Evolutionary conservation across 2,113 vertebrate genomes (phyloP).

Genomic region (Triplophysa tibetana): DNA sequence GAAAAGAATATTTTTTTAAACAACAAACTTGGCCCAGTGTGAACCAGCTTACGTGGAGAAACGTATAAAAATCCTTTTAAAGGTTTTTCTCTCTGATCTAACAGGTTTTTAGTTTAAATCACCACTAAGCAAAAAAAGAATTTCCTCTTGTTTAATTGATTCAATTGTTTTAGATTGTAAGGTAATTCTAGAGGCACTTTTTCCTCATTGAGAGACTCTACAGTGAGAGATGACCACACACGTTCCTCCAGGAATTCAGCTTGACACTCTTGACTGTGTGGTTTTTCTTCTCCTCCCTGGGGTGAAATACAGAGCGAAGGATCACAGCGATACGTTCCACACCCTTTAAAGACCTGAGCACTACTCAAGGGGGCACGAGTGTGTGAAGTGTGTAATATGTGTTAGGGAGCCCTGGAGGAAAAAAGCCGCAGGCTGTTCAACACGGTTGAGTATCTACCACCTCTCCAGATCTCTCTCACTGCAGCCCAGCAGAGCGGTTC

Average conservation of each 20-base stretch:
- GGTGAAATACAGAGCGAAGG: constrained; percentile 48
- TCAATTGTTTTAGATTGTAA: not conserved
- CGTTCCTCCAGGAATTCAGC: constrained; percentile 41
- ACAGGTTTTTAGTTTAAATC: not conserved
- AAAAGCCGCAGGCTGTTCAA: constrained; percentile 55
- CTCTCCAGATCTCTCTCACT: constrained; percentile 6
- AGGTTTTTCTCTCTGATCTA: not conserved
- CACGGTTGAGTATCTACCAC: constrained; percentile 28
- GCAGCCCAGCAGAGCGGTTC: constrained; percentile 59
- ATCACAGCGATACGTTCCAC: constrained; percentile 39
- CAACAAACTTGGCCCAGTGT: not conserved
- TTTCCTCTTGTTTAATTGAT: not conserved
- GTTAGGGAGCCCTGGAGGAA: constrained; percentile 53
- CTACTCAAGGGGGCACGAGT: constrained; percentile 42
- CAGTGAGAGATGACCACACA: constrained; percentile 15
- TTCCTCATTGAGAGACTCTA: not conserved
- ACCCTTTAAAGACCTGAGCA: constrained; percentile 40
- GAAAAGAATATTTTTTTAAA: not conserved
- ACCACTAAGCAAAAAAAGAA: not conserved
- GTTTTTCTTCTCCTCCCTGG: constrained; percentile 44
- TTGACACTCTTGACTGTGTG: constrained; percentile 42
- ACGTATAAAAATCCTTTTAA: too few species aligned
- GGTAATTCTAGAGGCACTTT: not conserved
- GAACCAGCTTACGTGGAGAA: not conserved
- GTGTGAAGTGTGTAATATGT: constrained; percentile 57